These are phyloP conservation scores for Aspidiotus destructor DNA, from an alignment of 2,888 invertebrate species.

Conservation along the genomic window DNA sequence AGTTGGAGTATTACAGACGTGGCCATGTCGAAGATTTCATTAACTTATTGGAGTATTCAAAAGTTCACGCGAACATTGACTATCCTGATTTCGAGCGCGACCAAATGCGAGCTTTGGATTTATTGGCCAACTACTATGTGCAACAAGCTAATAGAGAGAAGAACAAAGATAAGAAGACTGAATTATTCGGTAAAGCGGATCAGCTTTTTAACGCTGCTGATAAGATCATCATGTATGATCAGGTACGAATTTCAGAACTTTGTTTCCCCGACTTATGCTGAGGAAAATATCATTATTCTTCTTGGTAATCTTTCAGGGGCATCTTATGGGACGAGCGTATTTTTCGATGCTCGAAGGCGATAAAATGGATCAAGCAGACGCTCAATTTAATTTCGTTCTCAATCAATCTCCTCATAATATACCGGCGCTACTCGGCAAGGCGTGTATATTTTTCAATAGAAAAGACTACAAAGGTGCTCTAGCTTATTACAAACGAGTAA, in stretches of 20 bases:
- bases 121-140: slow-evolving; percentile 96
- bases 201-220: slow-evolving; percentile 96
- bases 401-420: slow-evolving; percentile 93
- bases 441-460: slow-evolving; percentile 96
- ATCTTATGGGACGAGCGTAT: slow-evolving; percentile 93
- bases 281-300: too few relatives aligned
- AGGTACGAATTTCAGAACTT: slow-evolving; percentile 48
- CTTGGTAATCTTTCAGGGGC: slow-evolving; percentile 55
- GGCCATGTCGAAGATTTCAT: slow-evolving; percentile 87
- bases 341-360: slow-evolving; percentile 97
- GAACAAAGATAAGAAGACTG: slow-evolving; percentile 85
- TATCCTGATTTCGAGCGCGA: slow-evolving; percentile 90
- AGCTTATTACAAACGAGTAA: slow-evolving; percentile 94
- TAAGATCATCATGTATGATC: slow-evolving; percentile 99
- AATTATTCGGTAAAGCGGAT: slow-evolving; percentile 92
- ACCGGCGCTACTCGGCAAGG: slow-evolving; percentile 93
- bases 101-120: slow-evolving; percentile 95
- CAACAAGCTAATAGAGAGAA: slow-evolving; percentile 92
- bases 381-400: slow-evolving; percentile 97
- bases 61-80: slow-evolving; percentile 71
- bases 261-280: neutral
- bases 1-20: slow-evolving; percentile 96
- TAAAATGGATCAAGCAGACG: slow-evolving; percentile 99
- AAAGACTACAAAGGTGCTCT: slow-evolving; percentile 91
- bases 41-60: slow-evolving; percentile 80